Percentiles rank a stretch among this genome's conserved stretches.
phyloP scores from a whole-genome alignment of 2,888 invertebrate species.

The Neria commutata region DNA sequence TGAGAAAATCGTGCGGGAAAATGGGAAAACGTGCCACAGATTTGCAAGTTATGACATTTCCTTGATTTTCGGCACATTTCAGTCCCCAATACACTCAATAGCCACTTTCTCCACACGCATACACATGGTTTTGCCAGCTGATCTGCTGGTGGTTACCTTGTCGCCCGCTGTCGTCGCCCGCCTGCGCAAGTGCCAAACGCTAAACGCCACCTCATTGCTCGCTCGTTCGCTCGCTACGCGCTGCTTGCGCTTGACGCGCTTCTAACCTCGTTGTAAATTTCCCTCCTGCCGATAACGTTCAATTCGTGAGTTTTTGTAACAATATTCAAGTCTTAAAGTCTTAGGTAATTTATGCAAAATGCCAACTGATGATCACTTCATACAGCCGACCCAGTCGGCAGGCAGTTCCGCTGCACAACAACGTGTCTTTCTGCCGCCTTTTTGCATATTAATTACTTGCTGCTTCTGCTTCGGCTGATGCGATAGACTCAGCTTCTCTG shows the following conservation, averaged over 20 bases:
- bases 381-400: neutral
- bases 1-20: neutral
- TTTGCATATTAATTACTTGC: neutral
- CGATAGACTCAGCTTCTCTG: too few species aligned
- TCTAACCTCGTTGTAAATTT: neutral
- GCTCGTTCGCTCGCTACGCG: neutral
- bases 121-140: slow-evolving; percentile 32
- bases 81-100: neutral
- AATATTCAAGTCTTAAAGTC: too few species aligned
- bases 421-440: neutral
- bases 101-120: neutral
- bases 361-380: neutral
- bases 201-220: neutral
- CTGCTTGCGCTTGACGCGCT: too few species aligned
- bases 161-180: too few species aligned
- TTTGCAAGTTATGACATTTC: neutral
- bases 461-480: too few species aligned
- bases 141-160: neutral
- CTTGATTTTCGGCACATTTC: slow-evolving; percentile 11
- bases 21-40: too few species aligned
- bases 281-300: neutral
- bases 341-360: neutral
- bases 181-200: too few species aligned
- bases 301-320: neutral
- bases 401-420: neutral